Percentiles rank a stretch among this genome's conserved stretches.
Conservation (phyloP, 2,888 invertebrate genomes). For the Apotomis turbidana region DNA sequence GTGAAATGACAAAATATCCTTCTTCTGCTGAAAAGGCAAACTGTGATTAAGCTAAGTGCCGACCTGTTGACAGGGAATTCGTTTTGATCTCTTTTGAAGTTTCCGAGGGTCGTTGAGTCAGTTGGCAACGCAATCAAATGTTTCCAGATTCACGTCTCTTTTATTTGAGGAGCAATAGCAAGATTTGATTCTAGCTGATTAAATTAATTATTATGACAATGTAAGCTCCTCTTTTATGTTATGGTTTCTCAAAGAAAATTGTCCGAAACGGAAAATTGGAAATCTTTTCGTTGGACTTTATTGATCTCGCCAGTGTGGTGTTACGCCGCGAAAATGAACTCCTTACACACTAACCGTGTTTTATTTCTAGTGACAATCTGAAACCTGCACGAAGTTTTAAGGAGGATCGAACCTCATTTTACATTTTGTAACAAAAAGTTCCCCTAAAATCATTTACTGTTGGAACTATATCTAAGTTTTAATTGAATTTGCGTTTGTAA, state of each 20-base stretch:
- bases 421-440: conserved; percentile 14
- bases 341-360: neutral
- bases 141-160: conserved; percentile 2
- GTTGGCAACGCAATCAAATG: neutral
- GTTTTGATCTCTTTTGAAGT: conserved; percentile 18
- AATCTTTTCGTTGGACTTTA: too few species aligned
- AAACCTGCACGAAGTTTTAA: neutral
- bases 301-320: too few species aligned
- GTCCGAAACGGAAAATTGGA: too few species aligned
- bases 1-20: neutral
- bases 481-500: conserved; percentile 13
- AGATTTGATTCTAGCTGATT: too few species aligned
- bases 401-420: neutral
- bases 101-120: conserved; percentile 3
- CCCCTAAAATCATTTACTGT: neutral
- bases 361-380: neutral
- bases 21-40: conserved; percentile 3
- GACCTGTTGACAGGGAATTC: conserved; percentile 10
- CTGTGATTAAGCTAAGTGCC: conserved; percentile 10
- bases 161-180: too few species aligned
- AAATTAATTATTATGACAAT: too few species aligned
- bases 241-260: too few species aligned
- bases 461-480: conserved; percentile 17
- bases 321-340: too few species aligned
- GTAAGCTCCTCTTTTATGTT: too few species aligned